These are phyloP conservation scores for Echinarachnius parma DNA, from an alignment of 53 echinoderm and acorn worm species.

Conservation along the genomic window DNA sequence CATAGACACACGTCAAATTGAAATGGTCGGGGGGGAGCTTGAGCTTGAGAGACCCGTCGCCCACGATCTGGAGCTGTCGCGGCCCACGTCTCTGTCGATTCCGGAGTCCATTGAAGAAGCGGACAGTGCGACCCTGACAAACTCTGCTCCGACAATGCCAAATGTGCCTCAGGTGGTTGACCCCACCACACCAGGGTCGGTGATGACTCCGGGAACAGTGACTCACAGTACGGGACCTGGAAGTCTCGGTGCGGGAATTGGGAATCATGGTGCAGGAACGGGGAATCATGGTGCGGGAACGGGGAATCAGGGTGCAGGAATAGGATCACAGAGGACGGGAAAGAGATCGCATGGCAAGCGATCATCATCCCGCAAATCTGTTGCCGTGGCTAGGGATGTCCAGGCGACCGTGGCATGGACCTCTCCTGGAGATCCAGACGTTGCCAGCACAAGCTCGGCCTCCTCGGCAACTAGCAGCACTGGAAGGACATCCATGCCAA, in stretches of 20 bases:
- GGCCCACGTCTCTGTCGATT: constrained; percentile 28
- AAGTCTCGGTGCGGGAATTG: too few species aligned
- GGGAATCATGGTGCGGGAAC: too few species aligned
- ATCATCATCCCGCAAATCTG: constrained; percentile 61
- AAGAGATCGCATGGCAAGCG: constrained; percentile 64
- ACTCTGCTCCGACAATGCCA: constrained; percentile 2
- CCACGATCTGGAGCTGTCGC: neutral
- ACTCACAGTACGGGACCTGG: constrained; percentile 12
- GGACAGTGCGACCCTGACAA: neutral
- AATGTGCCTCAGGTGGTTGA: constrained; percentile 44
- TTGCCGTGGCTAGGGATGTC: constrained; percentile 61
- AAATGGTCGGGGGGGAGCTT: constrained; percentile 1
- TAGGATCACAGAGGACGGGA: constrained; percentile 21
- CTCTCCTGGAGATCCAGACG: constrained; percentile 57
- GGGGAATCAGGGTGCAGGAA: too few species aligned
- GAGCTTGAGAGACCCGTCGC: too few species aligned
- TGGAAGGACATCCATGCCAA: constrained; percentile 26
- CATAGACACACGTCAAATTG: constrained; percentile 30
- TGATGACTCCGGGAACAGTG: constrained; percentile 1
- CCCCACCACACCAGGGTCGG: neutral
- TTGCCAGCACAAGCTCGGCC: constrained; percentile 44
- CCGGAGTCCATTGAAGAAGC: constrained; percentile 24
- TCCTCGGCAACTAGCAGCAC: constrained; percentile 31
- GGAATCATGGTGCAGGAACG: too few species aligned
- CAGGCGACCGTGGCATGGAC: constrained; percentile 82